Base-by-base conservation (phyloP, 1,140 invertebrate genomes). In the Bilobella aurantiaca region DNA sequence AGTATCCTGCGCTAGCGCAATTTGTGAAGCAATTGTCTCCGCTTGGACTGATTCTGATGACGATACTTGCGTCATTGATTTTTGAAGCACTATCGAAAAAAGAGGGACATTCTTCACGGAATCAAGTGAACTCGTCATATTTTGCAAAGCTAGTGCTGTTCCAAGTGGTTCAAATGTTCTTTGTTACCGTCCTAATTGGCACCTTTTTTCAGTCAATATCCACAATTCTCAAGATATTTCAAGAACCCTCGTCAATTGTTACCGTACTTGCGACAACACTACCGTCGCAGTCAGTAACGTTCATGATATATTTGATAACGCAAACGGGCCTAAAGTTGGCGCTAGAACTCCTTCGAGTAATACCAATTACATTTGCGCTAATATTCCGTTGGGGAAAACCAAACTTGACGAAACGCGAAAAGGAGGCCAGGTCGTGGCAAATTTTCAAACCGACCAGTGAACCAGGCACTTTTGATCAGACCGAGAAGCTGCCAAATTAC, bases 81-180 rank as follows among this genome's bases (percentile, higher is more conserved):
- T 59, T 59, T 32, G 58, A 29, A 12, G 18, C 31, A 28, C 28
- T 59, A 16, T 59, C 58, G 3, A 3, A 29, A 8, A 28, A 28
- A 16, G 58, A 59, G 23, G 58, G 58, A 25, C 31, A 32, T 28
- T 21, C 58, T 8, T 59, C 58, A 12, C 18, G 5, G 28, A 14
- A 3, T 27, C 3, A 59, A 29, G 58, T 29, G 5, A 32, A 28
- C 16, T 21, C 28, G 16, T 59, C 58, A 14, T 29, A 30, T 21
- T 59, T 59, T 59, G 14, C 14, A 21, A 59, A 59, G 23, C 58
- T 59, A 8, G 31, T 59, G 3, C 31, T 28, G 8, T 59, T 59
- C 28, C 58, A 59, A 28, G 31, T 23, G 23, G 25, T 59, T 32
- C 58, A 59, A 32, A 32, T 59, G 8, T 59, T 59, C 58, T 59